Evolutionary conservation across 2,113 vertebrate species (phyloP), one percentile per base, ranked within the genome.

Genomic region (Talpa occidentalis): DNA sequence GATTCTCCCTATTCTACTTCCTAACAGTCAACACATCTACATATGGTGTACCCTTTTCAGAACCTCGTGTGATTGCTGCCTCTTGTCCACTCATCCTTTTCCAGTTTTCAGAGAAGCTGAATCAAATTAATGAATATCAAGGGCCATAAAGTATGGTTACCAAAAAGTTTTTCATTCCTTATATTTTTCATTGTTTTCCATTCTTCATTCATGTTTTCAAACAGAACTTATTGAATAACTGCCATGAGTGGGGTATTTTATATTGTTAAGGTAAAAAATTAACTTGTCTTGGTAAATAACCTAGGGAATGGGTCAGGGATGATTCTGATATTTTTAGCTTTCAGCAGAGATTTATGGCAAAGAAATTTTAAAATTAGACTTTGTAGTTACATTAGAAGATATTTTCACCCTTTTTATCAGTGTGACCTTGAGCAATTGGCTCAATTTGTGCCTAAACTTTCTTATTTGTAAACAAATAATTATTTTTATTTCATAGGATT

Each of bases 361-460:
- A 59, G 74, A 40, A 6, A 10, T 19, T 59, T 26, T 52, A 56
- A 54, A 60, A 72, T 19, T 3, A 80, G 22, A 44, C 14, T 52
- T 72, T 81, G 6, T 77, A 40, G 32, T 54, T 22, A 80, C 5
- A 47, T 10, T 37, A 47, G 83, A 82, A 83, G 4, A 19, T 79
- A 6, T 14, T 47, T 73, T 85, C 10, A 72, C 2, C 12, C 12
- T 69, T 86, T 90, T 73, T 16, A 40, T 78, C 37, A 66, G 3
- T 81, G 6, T 70, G 42, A 64, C 28, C 5, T 88, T 37, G 40
- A 32, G 8, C 16, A 67, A 60, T 67, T 32, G 90, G 21, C 6
- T 94, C 54, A 81, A 93, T 88, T 77, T 81, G 6, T 47, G 35
- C 26, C 2, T 76, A 69, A 42, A 37, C n/a, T 69, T 54, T 95